Base-by-base conservation (phyloP, 2,113 vertebrate genomes). In the Anoura caudifer region DNA sequence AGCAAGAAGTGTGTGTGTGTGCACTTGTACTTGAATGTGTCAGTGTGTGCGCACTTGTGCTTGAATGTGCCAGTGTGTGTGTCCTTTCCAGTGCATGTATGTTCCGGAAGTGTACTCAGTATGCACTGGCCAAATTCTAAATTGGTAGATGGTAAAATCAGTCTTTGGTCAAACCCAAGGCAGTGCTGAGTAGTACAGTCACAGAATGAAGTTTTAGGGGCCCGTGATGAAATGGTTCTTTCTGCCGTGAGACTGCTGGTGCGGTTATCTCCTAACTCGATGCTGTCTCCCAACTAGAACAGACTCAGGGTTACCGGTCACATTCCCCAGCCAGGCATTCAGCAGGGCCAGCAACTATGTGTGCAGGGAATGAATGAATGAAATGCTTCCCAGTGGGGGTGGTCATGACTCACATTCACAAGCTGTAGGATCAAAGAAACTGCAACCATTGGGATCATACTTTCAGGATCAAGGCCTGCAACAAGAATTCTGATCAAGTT, bases 391-490 rank as follows among this genome's bases (percentile, higher is more conserved):
- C 38, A 8, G 12, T 1, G 11, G 14, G 33, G 4, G n/a, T 70
- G 41, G 33, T 63, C 61, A 65, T 43, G 47, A 31, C 17, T 24
- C 75, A 81, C 61, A 63, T 41, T 41, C 38, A 47, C 2, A 33
- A 31, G 7, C n/a, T 33, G 4, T 3, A 50, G 10, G 8, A n/a
- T 76, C 20, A 19, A 65, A 43, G 10, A 36, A n/a, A 67, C 72
- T 59, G 15, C 17, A 33, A 2, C 6, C 38, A 14, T 0, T 1
- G 13, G 1, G 20, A 20, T 45, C 70, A 38, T 14, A 9, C 38
- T 36, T 80, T 72, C 20, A n/a, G 12, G 38, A 17, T 33, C 80
- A 67, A 82, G 67, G 17, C 7, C 15, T 96, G 19, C 24, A 90
- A 47, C 4, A 43, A 70, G 80, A 77, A 81, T 70, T 47, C 69